These are phyloP conservation scores for Triplophysa bombifrons DNA, from an alignment of 2,797 vertebrate species.

Conservation along the genomic window DNA sequence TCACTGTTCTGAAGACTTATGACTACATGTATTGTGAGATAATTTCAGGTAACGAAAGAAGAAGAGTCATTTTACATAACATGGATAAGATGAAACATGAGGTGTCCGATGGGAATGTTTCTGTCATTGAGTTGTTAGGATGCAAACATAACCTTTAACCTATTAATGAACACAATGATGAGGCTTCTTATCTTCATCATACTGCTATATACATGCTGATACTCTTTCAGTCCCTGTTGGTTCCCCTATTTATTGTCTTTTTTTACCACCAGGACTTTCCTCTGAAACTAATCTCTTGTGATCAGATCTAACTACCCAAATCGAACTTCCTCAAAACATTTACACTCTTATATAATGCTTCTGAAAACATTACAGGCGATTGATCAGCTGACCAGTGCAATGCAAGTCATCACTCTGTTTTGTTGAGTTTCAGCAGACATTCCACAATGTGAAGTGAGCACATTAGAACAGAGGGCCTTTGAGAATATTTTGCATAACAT, in stretches of 20 bases:
- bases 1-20: not conserved
- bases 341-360: not conserved
- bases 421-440: not conserved
- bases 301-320: not conserved
- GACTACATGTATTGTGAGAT: not conserved
- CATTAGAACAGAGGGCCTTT: not conserved
- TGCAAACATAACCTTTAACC: not conserved
- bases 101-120: not conserved
- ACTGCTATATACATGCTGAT: not conserved
- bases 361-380: not conserved
- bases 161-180: not conserved
- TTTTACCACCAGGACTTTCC: not conserved
- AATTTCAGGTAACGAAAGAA: not conserved
- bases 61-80: not conserved
- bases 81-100: conserved; percentile 8
- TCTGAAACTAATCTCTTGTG: not conserved
- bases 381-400: not conserved
- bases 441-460: not conserved
- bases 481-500: not conserved
- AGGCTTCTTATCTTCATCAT: no score
- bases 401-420: not conserved
- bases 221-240: not conserved
- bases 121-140: not conserved
- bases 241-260: not conserved
- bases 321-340: conserved; percentile 2